Base-by-base conservation (phyloP, 2,113 vertebrate species). In the Chaenocephalus aceratus region DNA sequence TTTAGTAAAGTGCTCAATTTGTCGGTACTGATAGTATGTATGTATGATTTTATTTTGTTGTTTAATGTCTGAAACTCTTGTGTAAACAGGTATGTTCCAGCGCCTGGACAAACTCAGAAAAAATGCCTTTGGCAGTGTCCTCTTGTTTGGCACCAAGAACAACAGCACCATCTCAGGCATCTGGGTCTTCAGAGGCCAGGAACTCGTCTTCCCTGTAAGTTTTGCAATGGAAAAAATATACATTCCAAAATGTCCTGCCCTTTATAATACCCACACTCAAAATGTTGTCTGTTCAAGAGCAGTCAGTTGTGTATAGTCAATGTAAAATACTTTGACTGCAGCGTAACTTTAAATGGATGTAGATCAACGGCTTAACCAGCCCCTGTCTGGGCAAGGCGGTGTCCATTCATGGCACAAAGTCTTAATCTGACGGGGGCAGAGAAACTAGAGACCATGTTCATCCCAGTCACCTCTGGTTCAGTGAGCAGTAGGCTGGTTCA, bases 181-280 rank as follows among this genome's bases (percentile, higher is more conserved):
- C 85, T 98, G 97, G 97, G 80, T 98, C 79, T 97, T 97, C 93
- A 96, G 97, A 75, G 97, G 97, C 66, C 97, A 98, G 57, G 96
- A 98, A 0, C 93, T 98, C 53, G 97, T 95, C 46, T 98, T 98
- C 83, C 81, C 94, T 84, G 97, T 98, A 89, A 96, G 96, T 94
- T n/a, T 30, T 69, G 0, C 14, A 8, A 44, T 36, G 11, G 30
- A 2, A 0, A 21, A 1, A 23, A 63, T 16, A 10, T 46, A 52
- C 12, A 10, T 26, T 5, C 2, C 48, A 30, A 9, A 6, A 12
- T 23, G 23, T 48, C 14, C 44, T 48, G 5, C 15, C 16, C 36
- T 18, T 41, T 2, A 49, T 15, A 16, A 16, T 18, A 12, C 18
- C 2, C 1, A 41, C 36, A 41, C 36, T 41, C 36, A 41, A 41